phyloP scores from a whole-genome alignment of 2,797 vertebrate species.

The Delichon dasypus region DNA sequence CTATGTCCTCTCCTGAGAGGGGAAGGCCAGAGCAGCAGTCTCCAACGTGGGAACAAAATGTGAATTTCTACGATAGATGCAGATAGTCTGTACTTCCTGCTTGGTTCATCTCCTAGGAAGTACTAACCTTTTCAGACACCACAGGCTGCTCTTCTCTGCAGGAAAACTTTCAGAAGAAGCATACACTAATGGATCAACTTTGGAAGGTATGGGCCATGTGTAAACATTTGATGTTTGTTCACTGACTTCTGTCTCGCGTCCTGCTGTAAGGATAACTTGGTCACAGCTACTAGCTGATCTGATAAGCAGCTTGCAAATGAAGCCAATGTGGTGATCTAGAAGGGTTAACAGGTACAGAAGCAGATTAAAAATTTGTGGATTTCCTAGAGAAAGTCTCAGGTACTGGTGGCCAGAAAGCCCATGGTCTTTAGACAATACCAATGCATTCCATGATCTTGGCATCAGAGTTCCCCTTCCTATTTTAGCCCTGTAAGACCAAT shows the following conservation, averaged over 20 bases:
- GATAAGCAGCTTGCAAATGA: background rate
- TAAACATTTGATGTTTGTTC: background rate
- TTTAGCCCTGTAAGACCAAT: background rate
- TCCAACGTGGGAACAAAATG: background rate
- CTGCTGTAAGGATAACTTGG: background rate
- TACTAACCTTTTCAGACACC: background rate
- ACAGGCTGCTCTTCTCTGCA: background rate
- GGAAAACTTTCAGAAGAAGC: background rate
- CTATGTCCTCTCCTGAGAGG: background rate
- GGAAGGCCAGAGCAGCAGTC: background rate
- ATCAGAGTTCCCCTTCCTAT: background rate
- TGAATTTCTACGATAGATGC: background rate
- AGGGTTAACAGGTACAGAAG: background rate
- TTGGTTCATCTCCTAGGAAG: background rate
- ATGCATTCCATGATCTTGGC: background rate
- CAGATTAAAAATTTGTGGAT: background rate
- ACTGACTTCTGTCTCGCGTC: background rate
- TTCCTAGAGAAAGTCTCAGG: background rate
- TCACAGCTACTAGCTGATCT: background rate
- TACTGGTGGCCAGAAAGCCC: background rate
- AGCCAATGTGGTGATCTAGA: background rate
- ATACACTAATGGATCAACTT: background rate
- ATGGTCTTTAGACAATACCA: background rate
- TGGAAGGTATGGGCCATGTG: background rate
- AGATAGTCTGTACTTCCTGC: background rate